Conservation (phyloP, 2,113 vertebrate genomes). For the Spheniscus mendiculus region DNA sequence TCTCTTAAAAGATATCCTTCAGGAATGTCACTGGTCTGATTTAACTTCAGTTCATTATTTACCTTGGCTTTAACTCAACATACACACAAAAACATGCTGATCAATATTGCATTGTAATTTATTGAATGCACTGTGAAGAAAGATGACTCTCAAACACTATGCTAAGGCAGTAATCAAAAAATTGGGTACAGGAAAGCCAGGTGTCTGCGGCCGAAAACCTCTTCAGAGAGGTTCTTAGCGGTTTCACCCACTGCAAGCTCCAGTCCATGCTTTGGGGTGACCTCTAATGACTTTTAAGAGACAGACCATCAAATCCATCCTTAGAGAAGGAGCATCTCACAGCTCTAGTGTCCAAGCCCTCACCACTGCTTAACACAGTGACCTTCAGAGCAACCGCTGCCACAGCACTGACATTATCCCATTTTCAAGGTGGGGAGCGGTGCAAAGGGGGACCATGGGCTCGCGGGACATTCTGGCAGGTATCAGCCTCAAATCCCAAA, state of each 20-base stretch:
- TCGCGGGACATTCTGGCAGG: neutral
- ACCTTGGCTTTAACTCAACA: neutral
- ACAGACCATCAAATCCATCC: neutral
- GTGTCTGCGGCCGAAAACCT: neutral
- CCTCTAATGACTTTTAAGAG: neutral
- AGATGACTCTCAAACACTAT: neutral
- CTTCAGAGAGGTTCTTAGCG: fast-evolving
- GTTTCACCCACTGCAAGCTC: neutral
- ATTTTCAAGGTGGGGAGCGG: neutral
- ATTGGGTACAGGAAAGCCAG: neutral
- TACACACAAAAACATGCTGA: neutral
- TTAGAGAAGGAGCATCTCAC: neutral
- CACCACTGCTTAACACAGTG: fast-evolving
- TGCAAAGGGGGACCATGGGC: neutral
- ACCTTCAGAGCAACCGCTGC: neutral
- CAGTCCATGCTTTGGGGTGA: no score
- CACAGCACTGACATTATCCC: neutral
- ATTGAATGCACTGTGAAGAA: neutral
- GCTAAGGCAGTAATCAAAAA: neutral
- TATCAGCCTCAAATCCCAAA: neutral
- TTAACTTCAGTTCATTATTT: neutral
- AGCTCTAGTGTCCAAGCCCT: neutral
- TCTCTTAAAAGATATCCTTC: neutral
- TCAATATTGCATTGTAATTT: neutral
- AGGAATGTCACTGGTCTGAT: neutral